Conservation (phyloP, 1,140 invertebrate species). For the Tyrophagus putrescentiae region DNA sequence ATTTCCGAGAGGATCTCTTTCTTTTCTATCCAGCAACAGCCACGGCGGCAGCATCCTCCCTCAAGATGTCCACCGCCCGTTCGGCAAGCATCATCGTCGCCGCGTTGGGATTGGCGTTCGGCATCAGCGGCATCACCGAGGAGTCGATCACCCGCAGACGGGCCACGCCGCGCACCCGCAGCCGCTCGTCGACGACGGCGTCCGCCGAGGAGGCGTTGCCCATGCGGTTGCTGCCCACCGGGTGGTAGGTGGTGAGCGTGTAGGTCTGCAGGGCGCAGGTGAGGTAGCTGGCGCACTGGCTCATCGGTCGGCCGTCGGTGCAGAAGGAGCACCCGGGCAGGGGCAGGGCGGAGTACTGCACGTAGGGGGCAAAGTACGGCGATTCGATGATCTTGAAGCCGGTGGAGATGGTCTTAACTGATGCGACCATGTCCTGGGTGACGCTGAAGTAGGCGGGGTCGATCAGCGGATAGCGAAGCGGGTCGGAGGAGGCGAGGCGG, state of each 20-base stretch:
- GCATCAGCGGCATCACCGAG: conserved; percentile 24
- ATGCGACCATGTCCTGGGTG: conserved; percentile 43
- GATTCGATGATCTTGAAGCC: conserved; percentile 12
- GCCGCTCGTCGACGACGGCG: conserved; percentile 43
- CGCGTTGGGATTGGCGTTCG: conserved; percentile 41
- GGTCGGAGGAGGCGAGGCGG: conserved; percentile 40
- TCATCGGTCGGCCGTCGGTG: conserved; percentile 46
- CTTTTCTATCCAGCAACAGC: too few species aligned
- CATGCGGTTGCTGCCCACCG: conserved; percentile 69
- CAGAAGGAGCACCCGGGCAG: conserved; percentile 42
- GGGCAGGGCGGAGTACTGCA: not conserved
- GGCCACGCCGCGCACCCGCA: conserved; percentile 30
- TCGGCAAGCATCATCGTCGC: conserved; percentile 40
- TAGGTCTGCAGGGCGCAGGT: conserved; percentile 52
- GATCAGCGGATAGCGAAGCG: conserved; percentile 55
- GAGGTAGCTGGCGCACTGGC: too few species aligned
- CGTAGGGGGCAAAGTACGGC: not conserved
- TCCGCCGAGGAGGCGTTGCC: conserved; percentile 49
- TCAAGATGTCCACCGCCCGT: conserved; percentile 38
- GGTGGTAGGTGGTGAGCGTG: conserved; percentile 59
- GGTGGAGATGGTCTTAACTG: conserved; percentile 22
- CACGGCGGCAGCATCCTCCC: too few species aligned
- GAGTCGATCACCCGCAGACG: conserved; percentile 25
- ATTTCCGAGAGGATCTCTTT: too few species aligned
- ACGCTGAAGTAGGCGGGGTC: conserved; percentile 59